Base-by-base conservation (phyloP, 2,888 invertebrate genomes). In the Pollenia amentaria region DNA sequence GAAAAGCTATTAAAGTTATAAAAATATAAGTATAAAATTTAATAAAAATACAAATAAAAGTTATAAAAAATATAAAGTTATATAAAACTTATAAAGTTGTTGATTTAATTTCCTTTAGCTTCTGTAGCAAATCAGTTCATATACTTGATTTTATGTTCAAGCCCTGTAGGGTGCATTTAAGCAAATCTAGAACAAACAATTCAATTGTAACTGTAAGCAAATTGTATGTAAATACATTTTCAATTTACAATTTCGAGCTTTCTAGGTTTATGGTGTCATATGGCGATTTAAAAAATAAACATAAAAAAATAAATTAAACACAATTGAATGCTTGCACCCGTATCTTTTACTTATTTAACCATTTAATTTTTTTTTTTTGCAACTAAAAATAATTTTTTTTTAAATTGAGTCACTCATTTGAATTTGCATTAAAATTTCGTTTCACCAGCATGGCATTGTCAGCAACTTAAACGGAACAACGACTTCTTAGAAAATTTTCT, bases 351-450 rank as follows among this genome's bases (percentile, higher is more conserved):
- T 60, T 42, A 14, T 80, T 72, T 38, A 29, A 38, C 64, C 11
- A 72, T 72, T 64, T 42, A 53, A 77, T 29, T 46, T 4, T 57
- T 44, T 64, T 16, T 44, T 72, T 73, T 80, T 55, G 55, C 80
- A 44, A 38, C 60, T 16, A 64, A 53, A 53, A 70, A 44, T 21
- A 65, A 57, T 46, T 72, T 40, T 16, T n/a, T 40, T 38, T 40
- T 38, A 55, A 64, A 73, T 48, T 72, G 72, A 80, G 72, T 72
- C 72, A 80, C 40, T 73, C 46, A 80, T 73, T 80, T 72, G 65
- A 80, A 73, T 80, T 73, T 80, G 72, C 64, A 64, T 73, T 65
- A 46, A 72, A 79, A 55, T 72, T 70, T 64, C 48, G 16, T 21
- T 48, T 46, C 40, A n/a, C 53, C 80, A 80, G 64, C 53, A 64